These are phyloP conservation scores for Miichthys miiuy DNA, from an alignment of 2,797 vertebrate species.

Conservation along the genomic window DNA sequence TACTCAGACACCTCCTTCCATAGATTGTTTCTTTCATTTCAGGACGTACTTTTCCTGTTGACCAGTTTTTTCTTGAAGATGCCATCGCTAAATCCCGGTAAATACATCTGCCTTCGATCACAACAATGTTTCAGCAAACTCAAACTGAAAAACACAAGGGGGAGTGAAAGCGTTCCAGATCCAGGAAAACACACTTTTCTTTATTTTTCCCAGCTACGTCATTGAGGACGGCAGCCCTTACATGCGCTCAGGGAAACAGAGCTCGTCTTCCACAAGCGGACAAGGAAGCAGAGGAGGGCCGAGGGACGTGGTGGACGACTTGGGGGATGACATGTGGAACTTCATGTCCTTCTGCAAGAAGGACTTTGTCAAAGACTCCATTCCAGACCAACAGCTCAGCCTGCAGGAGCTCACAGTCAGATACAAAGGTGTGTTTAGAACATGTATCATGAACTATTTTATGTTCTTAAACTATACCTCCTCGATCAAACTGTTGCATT, in stretches of 20 bases:
- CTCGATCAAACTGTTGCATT: background rate
- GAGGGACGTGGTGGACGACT: slow-evolving; percentile 86
- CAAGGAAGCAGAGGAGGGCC: slow-evolving; percentile 56
- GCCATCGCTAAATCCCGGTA: slow-evolving; percentile 92
- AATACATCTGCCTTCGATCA: slow-evolving; percentile 13
- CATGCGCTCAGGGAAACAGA: slow-evolving; percentile 87
- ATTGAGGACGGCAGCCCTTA: slow-evolving; percentile 94
- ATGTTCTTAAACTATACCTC: background rate
- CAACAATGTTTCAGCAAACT: background rate
- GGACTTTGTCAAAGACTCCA: slow-evolving; percentile 87
- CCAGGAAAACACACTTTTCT: background rate
- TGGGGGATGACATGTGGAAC: slow-evolving; percentile 89
- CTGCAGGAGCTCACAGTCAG: slow-evolving; percentile 90
- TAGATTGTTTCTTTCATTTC: background rate
- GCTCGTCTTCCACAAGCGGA: slow-evolving; percentile 70
- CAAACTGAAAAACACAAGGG: no score
- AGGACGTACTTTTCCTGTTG: slow-evolving; percentile 97
- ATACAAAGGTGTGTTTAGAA: slow-evolving; percentile 87
- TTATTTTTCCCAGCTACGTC: slow-evolving; percentile 87
- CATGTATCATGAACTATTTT: background rate
- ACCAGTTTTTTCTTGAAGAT: slow-evolving; percentile 97
- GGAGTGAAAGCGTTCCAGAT: background rate
- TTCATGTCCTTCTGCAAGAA: slow-evolving; percentile 85
- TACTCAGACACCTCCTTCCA: background rate
- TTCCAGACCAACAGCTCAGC: slow-evolving; percentile 94